A percentile compares a stretch with the other conserved stretches of the same genome.
Evolutionary conservation across 1,140 invertebrate species (phyloP).

Genomic region (Psilanteris sp.): DNA sequence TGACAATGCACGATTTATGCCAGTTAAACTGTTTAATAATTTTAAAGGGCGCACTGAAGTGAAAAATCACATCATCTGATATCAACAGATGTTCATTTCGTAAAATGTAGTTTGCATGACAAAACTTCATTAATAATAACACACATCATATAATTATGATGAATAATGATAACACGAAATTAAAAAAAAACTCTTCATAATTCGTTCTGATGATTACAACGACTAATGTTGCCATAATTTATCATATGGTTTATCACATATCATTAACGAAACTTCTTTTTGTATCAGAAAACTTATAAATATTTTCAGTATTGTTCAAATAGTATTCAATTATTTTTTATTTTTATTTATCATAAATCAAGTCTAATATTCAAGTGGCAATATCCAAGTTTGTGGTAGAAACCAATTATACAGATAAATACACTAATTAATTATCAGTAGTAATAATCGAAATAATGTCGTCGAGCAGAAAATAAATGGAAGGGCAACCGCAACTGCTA

Average conservation of each 20-base stretch:
- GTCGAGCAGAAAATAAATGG: conserved; percentile 30
- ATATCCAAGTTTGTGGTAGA: conserved; percentile 40
- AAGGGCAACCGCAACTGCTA: conserved; percentile 18
- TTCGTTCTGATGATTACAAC: conserved; percentile 15
- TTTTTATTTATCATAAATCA: not conserved
- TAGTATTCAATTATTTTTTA: not conserved
- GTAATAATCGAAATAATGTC: conserved; percentile 46
- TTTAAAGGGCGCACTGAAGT: no score
- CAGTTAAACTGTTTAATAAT: no score
- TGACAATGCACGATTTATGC: no score
- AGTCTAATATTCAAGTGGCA: conserved; percentile 2
- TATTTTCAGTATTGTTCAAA: no score
- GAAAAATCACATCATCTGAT: no score
- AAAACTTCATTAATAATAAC: conserved; percentile 22
- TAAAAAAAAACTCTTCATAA: conserved; percentile 27
- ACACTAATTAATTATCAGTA: conserved; percentile 48
- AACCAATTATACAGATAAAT: conserved; percentile 47
- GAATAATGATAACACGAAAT: conserved; percentile 17
- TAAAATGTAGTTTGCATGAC: conserved; percentile 29
- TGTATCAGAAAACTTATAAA: no score
- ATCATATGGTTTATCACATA: no score
- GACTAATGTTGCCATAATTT: not conserved
- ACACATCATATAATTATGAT: conserved; percentile 27
- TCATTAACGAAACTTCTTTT: not conserved
- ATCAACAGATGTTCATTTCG: conserved; percentile 2